Evolutionary conservation across 2,797 vertebrate species (phyloP).

Genomic region (Psittacula derbiana): DNA sequence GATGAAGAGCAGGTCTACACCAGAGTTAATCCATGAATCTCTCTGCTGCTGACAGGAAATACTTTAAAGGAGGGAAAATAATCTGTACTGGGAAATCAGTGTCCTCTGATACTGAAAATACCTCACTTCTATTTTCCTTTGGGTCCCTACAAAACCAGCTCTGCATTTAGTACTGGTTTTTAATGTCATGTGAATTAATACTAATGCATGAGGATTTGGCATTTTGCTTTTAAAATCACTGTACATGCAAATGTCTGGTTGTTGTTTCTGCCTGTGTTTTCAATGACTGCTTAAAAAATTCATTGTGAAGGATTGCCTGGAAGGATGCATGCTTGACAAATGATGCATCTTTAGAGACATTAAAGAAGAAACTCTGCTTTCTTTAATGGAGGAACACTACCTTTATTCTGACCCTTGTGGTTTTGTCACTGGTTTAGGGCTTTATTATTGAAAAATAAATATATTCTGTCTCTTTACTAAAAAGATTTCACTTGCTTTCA

Average conservation of each 20-base stretch:
- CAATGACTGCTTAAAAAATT: background rate
- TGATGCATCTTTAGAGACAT: background rate
- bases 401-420: background rate
- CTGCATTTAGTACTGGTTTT: background rate
- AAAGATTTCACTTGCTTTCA: background rate
- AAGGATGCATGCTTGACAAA: background rate
- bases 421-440: background rate
- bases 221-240: background rate
- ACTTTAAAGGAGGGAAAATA: background rate
- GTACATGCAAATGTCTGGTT: background rate
- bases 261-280: conserved; percentile 34
- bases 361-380: background rate
- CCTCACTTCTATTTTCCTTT: background rate
- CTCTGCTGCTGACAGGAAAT: background rate
- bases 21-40: background rate
- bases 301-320: background rate
- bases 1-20: background rate
- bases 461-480: background rate
- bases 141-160: background rate
- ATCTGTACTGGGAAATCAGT: background rate
- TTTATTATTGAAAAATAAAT: conserved; percentile 8
- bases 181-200: conserved; percentile 20
- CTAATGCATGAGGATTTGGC: background rate
- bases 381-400: background rate
- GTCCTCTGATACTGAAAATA: conserved; percentile 7